These are phyloP conservation scores for Cylloceria caligata DNA, from an alignment of 2,888 invertebrate genomes.

Conservation along the genomic window DNA sequence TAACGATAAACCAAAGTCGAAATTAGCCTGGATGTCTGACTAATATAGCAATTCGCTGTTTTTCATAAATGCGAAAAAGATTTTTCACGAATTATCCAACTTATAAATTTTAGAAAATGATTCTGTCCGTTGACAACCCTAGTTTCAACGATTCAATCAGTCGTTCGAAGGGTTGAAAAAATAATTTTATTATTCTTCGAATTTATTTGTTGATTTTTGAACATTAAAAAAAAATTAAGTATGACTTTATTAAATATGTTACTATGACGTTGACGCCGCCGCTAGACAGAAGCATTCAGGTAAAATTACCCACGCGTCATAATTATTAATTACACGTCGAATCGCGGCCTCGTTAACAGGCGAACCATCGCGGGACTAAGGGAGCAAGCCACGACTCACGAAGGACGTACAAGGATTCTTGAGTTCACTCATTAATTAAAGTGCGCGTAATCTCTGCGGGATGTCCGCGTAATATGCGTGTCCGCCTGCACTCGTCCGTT, in stretches of 20 bases:
- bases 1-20: too few relatives aligned
- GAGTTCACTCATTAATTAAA: slow-evolving; percentile 66
- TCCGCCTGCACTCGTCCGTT: slow-evolving; percentile 60
- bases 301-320: slow-evolving; percentile 50
- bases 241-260: not conserved
- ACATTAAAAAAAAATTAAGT: not conserved
- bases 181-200: not conserved
- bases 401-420: slow-evolving; percentile 46
- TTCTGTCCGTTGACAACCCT: not conserved
- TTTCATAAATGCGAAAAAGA: too few relatives aligned
- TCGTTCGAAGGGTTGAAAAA: not conserved
- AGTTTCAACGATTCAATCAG: not conserved
- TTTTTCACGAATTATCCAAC: too few relatives aligned
- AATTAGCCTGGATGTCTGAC: too few relatives aligned
- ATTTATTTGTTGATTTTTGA: not conserved
- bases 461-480: slow-evolving; percentile 67
- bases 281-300: slow-evolving; percentile 18
- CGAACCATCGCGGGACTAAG: slow-evolving; percentile 2
- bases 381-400: slow-evolving; percentile 21
- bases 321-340: slow-evolving; percentile 62
- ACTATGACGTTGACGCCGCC: not conserved
- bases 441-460: slow-evolving; percentile 65
- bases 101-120: too few relatives aligned
- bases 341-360: slow-evolving; percentile 58
- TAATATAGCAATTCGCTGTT: too few relatives aligned